Evolutionary conservation across 2,797 vertebrate genomes (phyloP).

Genomic region (Lycodopsis pacificus): DNA sequence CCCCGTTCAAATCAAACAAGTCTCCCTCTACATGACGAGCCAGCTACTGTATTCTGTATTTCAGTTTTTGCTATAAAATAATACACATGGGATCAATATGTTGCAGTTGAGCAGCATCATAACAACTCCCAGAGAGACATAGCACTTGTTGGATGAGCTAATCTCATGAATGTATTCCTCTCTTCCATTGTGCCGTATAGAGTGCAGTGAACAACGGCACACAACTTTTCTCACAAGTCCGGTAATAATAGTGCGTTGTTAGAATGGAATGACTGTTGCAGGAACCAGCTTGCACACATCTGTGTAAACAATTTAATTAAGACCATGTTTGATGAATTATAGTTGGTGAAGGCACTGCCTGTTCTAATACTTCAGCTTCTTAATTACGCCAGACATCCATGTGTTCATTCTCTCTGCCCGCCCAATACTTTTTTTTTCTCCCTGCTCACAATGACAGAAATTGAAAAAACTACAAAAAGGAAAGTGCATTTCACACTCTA

Average conservation of each 20-base stretch:
- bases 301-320: conserved; percentile 87
- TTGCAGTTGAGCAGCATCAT: conserved; percentile 1
- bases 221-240: conserved; percentile 58
- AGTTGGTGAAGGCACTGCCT: conserved; percentile 76
- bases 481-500: conserved; percentile 89
- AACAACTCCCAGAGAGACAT: conserved; percentile 18
- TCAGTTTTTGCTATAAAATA: conserved; percentile 1
- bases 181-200: conserved; percentile 22
- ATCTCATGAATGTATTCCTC: conserved; percentile 41
- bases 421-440: conserved; percentile 40
- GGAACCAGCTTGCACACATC: conserved; percentile 78
- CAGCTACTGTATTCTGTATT: background rate
- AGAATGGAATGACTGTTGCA: conserved; percentile 69
- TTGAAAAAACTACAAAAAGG: conserved; percentile 83
- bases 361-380: conserved; percentile 82
- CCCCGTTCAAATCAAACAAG: background rate
- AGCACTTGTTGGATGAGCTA: conserved; percentile 33
- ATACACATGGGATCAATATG: conserved; percentile 1
- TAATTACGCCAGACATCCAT: conserved; percentile 83
- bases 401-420: conserved; percentile 73
- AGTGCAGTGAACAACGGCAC: conserved; percentile 36
- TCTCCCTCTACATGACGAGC: background rate
- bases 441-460: conserved; percentile 81
- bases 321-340: conserved; percentile 85
- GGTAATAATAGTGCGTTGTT: conserved; percentile 57